Conservation (phyloP, 2,888 invertebrate genomes). For the Entomobrya multifasciata region DNA sequence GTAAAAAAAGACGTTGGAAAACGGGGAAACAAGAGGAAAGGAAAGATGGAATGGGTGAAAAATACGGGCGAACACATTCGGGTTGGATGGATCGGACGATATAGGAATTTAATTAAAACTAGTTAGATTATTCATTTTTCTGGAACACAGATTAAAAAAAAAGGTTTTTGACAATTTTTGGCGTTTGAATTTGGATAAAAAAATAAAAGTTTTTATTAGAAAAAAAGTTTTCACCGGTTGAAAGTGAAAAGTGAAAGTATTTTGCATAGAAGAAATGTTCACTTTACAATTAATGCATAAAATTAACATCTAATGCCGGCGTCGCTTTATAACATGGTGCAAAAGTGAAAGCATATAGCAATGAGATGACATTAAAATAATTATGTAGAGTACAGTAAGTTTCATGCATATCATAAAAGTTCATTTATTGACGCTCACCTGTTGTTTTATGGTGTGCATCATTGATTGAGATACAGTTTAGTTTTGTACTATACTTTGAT, state of each 20-base stretch:
- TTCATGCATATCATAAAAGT: background rate
- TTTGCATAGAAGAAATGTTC: too few species aligned
- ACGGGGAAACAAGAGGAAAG: slow-evolving; percentile 8
- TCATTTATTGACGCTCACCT: too few species aligned
- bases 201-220: slow-evolving; percentile 51
- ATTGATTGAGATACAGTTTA: too few species aligned
- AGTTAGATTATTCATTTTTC: slow-evolving; percentile 22
- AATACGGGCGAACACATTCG: slow-evolving; percentile 7
- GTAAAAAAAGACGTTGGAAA: slow-evolving; percentile 9
- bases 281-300: too few species aligned
- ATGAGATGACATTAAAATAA: too few species aligned
- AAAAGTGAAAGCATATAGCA: too few species aligned
- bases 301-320: too few species aligned
- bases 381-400: background rate
- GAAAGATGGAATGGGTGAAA: slow-evolving; percentile 2
- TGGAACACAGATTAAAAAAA: slow-evolving; percentile 20
- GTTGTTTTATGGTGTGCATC: too few species aligned
- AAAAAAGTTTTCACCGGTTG: slow-evolving; percentile 22
- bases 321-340: too few species aligned
- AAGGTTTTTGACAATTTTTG: slow-evolving; percentile 33
- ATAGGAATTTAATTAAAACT: background rate
- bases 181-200: slow-evolving; percentile 30
- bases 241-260: too few species aligned
- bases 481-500: too few species aligned
- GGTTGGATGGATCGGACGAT: background rate